Base-by-base conservation (phyloP, 2,797 vertebrate species). In the Falco peregrinus region DNA sequence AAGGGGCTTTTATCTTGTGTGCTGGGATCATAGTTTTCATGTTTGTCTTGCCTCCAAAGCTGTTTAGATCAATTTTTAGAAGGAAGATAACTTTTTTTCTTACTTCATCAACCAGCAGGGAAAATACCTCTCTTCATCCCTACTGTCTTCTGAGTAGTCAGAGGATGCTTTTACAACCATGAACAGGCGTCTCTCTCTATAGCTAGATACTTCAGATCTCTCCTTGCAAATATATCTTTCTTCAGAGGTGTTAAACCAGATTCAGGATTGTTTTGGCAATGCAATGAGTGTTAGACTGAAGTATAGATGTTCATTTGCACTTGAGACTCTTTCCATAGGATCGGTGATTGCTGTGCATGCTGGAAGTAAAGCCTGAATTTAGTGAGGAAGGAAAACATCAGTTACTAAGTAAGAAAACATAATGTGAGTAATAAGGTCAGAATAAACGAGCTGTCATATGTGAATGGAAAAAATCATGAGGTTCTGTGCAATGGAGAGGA, bases 391-490 rank as follows among this genome's bases (percentile, higher is more conserved):
- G 71, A 74, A 77, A 80, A 26, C 48, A 85, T 63, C 54, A 60
- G 59, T 67, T 73, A 84, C 28, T 51, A 74, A 82, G n/a, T 71
- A 67, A 54, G 75, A 78, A 77, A 87, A 45, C 43, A 60, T 69
- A 56, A 73, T 51, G 76, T 50, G 59, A 90, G n/a, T 79, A 88
- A 29, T 67, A 77, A 69, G 84, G 87, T 95, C 93, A 89, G 63
- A 70, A 19, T 65, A 74, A 77, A 80, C 0, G 0, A 88, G 51
- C 41, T 87, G 76, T 82, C 56, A 21, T 63, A 67, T 51, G 43
- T 6, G 14, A 90, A 31, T 45, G 56, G 59, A 39, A 39, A 75
- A 87, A 59, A 83, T 67, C 39, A 22, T 3, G 5, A 84, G 53
- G 39, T 74, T 96, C 74, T 93, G 71, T 87, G 25, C 41, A 45